Conservation (phyloP, 1,140 invertebrate genomes). For the Theocolax elegans region DNA sequence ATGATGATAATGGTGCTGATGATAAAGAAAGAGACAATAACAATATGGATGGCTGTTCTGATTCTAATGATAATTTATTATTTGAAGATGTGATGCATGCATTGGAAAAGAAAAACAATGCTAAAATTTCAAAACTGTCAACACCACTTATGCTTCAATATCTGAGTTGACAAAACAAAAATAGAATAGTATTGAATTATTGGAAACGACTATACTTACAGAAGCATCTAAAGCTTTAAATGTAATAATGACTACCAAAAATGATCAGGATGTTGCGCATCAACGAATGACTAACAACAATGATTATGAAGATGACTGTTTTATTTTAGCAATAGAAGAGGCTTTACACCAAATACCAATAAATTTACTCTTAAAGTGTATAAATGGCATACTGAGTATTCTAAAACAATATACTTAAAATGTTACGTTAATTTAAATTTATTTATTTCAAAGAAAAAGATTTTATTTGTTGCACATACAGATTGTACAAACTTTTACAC, state of each 20-base stretch:
- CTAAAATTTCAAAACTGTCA: not conserved
- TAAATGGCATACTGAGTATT: not conserved
- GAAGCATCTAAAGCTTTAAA: not conserved
- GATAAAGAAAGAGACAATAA: no score
- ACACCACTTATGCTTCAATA: not conserved
- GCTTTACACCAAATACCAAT: not conserved
- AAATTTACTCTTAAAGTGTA: not conserved
- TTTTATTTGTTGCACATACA: not conserved
- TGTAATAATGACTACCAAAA: not conserved
- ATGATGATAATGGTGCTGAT: no score
- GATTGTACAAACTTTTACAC: no score
- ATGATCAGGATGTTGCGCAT: not conserved
- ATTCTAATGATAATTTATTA: not conserved
- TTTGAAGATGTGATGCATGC: not conserved
- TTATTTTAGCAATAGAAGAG: not conserved
- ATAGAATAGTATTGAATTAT: not conserved
- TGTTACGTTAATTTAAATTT: not conserved
- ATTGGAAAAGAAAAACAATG: not conserved
- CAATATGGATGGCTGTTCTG: no score
- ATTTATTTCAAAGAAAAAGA: not conserved
- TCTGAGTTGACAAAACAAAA: not conserved
- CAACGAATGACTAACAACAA: no score
- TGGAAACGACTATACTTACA: not conserved
- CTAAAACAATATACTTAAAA: not conserved
- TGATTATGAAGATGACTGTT: not conserved